phyloP scores from a whole-genome alignment of 2,113 vertebrate species.

The Notechis scutatus region DNA sequence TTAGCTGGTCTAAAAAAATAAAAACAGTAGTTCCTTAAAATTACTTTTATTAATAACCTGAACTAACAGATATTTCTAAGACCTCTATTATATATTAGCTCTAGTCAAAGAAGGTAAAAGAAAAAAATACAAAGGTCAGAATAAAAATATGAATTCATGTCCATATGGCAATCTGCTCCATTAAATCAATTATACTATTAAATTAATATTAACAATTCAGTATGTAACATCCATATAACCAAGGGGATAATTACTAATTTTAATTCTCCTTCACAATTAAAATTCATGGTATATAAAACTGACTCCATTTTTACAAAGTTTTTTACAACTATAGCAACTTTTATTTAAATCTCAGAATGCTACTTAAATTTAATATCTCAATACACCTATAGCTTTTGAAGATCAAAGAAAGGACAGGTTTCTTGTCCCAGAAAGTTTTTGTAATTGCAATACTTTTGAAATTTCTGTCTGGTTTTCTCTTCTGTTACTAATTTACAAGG shows the following conservation, averaged over 20 bases:
- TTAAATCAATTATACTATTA: conserved; percentile 24
- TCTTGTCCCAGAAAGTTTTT: not conserved
- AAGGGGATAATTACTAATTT: conserved; percentile 5
- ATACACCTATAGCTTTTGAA: not conserved
- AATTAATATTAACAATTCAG: conserved; percentile 20
- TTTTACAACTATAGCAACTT: not conserved
- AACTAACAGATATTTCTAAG: not conserved
- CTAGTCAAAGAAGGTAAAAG: not conserved
- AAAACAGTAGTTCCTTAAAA: not conserved
- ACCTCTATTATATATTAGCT: not conserved
- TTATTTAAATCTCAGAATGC: conserved; percentile 14
- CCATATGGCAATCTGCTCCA: not conserved
- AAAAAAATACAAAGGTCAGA: not conserved
- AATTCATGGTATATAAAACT: not conserved
- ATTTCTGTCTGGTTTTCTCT: not conserved
- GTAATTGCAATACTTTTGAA: not conserved
- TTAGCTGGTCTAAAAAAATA: not conserved
- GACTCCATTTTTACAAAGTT: conserved; percentile 17
- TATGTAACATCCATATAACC: conserved; percentile 9
- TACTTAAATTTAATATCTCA: not conserved
- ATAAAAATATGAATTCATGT: conserved; percentile 5
- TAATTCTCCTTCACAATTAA: conserved; percentile 5
- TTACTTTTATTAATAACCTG: not conserved
- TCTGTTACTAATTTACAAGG: not conserved
- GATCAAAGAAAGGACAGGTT: not conserved